Base-by-base conservation (phyloP, 2,888 invertebrate species). In the Tanypteryx hageni region DNA sequence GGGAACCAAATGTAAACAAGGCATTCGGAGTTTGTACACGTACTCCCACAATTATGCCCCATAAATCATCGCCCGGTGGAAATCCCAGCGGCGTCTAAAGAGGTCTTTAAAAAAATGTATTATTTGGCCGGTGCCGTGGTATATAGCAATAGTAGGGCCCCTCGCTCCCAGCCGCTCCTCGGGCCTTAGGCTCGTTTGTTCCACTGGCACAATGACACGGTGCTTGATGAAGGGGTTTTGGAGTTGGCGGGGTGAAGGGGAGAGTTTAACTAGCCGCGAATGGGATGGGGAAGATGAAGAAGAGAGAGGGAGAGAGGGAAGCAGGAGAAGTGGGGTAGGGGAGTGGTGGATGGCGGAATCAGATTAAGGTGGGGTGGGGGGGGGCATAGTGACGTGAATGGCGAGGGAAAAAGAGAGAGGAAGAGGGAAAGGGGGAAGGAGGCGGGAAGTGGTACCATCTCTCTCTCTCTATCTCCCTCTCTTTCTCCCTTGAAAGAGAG, bases 141-240 rank as follows among this genome's bases (percentile, higher is more conserved):
- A 10, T 16, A 82, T 13, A 82, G 59, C 27, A 18, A 22, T 76
- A 76, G 68, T 68, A n/a, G 68, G 22, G 9, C 76, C 31, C 89
- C 9, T 57, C 59, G 31, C 86, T 31, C 10, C 61, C 86, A 22
- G 58, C 14, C 83, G 56, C 83, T 84, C 56, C 84, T 31, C 31
- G 31, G 61, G 16, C 58, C 59, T n/a, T 22, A 85, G n/a, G 27
- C 59, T 61, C 61, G 86, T 61, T 89, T 44, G 64, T 31, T 86
- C 86, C 61, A 86, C 89, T 89, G 64, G 89, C 89, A 89, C 89
- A 89, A 89, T 89, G 89, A 89, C 89, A 89, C 89, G 89, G 89
- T 86, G 64, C 64, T 86, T 86, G 86, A 64, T 64, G 61, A 64
- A 89, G 64, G 89, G 68, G 68, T 18, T 64, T n/a, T 11, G 44